Base-by-base conservation (phyloP, 2,113 vertebrate species). In the Harpagus bidentatus region DNA sequence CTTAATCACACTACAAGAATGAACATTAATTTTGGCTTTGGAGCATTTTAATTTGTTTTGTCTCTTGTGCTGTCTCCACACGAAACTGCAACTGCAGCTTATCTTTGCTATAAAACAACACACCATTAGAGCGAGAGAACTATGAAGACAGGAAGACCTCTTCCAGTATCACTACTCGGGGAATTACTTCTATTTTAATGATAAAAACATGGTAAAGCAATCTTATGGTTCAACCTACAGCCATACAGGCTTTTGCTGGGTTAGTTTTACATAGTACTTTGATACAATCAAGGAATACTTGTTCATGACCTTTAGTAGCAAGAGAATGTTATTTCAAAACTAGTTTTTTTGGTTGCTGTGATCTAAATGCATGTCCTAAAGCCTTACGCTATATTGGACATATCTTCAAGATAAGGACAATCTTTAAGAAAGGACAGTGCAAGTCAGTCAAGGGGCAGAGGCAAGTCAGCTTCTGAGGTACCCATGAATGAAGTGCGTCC, bases 401-500 rank as follows among this genome's bases (percentile, higher is more conserved):
- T n/a, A n/a, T n/a, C n/a, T n/a, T n/a, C n/a, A n/a, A n/a, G n/a
- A n/a, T n/a, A n/a, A n/a, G n/a, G n/a, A n/a, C 10, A n/a, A 4
- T 40, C 88, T 67, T 45, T 19, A 47, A 55, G 36, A 72, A 67
- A 58, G 8, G 9, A 19, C 40, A 40, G 12, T 1, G 2, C 29
- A 18, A 40, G 26, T 32, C 31, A 36, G n/a, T 22, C 25, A 81
- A 11, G 26, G 40, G 66, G 52, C 59, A 80, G 47, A 43, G 66
- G 38, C 34, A 53, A 11, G 42, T 2, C 43, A 18, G 38, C 67
- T 38, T 43, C 34, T 8, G 34, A 47, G 50, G 56, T 50, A 53
- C 34, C 42, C 7, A 0, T 7, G 22, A 88, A 42, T 8, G 63
- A 65, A 56, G 28, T 1, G 29, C 3, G 0, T 17, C 5, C 6